Percentiles rank a stretch among this genome's conserved stretches.
Conservation (phyloP, 1,140 invertebrate species). For the Lordiphosa collinella region DNA sequence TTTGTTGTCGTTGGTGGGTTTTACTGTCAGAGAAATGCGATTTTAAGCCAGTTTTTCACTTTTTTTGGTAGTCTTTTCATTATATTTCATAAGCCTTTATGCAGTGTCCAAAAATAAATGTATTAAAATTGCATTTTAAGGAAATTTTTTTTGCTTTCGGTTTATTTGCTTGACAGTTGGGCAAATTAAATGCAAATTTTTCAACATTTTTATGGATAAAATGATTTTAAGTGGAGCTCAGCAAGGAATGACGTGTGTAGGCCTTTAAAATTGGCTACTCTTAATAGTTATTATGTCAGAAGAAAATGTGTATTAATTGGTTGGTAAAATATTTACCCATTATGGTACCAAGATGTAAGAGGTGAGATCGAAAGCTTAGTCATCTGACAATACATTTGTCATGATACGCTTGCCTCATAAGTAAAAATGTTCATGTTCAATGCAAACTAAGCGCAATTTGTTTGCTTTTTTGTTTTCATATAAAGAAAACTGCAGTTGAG, state of each 20-base stretch:
- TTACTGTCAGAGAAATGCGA: constrained; percentile 26
- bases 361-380: too few relatives aligned
- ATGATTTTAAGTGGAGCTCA: constrained; percentile 56
- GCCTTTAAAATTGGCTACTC: constrained; percentile 44
- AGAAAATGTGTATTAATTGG: too few relatives aligned
- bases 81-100: constrained; percentile 52
- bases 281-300: constrained; percentile 35
- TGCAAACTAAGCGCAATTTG: too few relatives aligned
- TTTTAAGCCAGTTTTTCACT: constrained; percentile 62
- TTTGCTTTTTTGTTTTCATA: too few relatives aligned
- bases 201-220: constrained; percentile 27
- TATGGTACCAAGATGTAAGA: too few relatives aligned
- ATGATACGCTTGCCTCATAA: too few relatives aligned
- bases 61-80: constrained; percentile 23
- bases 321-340: too few relatives aligned
- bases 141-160: constrained; percentile 12
- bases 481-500: too few relatives aligned
- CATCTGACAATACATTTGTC: too few relatives aligned
- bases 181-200: constrained; percentile 61
- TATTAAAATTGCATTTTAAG: constrained; percentile 19
- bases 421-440: too few relatives aligned
- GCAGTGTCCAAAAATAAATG: constrained; percentile 2
- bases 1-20: constrained; percentile 10
- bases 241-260: constrained; percentile 28
- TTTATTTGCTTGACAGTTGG: constrained; percentile 26